Conservation (phyloP, 2,113 vertebrate genomes). For the Rhadina sibilatrix region DNA sequence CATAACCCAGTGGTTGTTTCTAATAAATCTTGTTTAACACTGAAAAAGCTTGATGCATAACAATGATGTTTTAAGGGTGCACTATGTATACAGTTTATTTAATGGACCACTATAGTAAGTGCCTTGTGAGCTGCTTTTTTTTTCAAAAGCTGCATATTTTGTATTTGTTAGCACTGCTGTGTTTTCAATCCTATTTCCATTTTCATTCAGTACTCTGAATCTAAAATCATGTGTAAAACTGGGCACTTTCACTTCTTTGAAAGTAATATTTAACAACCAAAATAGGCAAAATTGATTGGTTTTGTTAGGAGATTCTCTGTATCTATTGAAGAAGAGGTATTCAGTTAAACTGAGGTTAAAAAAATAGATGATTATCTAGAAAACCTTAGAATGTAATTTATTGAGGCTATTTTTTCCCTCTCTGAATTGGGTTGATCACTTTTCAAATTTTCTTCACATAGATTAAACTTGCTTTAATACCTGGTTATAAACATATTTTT, state of each 20-base stretch:
- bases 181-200: not conserved
- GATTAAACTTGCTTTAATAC: not conserved
- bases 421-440: not conserved
- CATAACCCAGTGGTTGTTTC: not conserved
- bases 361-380: not conserved
- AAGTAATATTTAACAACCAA: not conserved
- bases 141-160: not conserved
- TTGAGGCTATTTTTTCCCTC: not conserved
- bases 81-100: not conserved
- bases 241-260: not conserved
- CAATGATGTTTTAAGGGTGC: not conserved
- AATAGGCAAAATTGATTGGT: not conserved
- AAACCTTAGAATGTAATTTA: not conserved
- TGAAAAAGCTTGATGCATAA: not conserved
- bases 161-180: not conserved
- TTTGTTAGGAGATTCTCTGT: not conserved
- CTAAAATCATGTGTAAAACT: not conserved
- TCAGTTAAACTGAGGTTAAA: not conserved
- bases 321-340: not conserved
- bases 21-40: not conserved
- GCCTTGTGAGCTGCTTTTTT: constrained; percentile 57
- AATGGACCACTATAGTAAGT: constrained; percentile 56
- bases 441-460: not conserved
- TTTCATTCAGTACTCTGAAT: not conserved
- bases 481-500: not conserved